These are phyloP conservation scores for Diadumene lineata DNA, from an alignment of 92 coral and sea anemone genomes.

Conservation along the genomic window DNA sequence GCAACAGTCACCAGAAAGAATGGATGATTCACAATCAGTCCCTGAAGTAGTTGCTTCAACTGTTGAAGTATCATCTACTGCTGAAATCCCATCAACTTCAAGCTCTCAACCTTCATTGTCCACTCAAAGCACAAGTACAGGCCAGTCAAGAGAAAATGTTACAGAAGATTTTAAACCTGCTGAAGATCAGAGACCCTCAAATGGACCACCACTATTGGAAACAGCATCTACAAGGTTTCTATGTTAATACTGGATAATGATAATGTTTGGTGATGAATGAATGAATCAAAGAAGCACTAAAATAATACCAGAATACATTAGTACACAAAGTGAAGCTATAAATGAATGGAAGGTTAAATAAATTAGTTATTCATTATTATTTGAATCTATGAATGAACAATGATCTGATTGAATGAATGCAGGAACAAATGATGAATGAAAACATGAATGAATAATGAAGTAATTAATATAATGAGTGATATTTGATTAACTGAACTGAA, in stretches of 20 bases:
- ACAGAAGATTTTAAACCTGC: background rate
- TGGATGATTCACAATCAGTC: conserved; percentile 2
- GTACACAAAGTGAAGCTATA: background rate
- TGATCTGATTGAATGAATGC: no score
- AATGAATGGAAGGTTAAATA: background rate
- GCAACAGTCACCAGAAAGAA: background rate
- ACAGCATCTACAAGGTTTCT: background rate
- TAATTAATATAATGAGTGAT: no score
- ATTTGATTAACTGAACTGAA: no score
- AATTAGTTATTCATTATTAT: background rate
- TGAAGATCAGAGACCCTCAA: background rate
- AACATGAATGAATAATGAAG: no score
- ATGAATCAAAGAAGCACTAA: no score
- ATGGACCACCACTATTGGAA: background rate
- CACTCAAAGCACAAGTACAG: background rate
- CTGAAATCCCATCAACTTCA: background rate
- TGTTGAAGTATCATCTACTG: conserved; percentile 64
- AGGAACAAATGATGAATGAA: no score
- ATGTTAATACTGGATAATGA: background rate
- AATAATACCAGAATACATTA: no score
- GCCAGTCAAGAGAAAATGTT: background rate
- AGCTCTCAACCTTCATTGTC: no score
- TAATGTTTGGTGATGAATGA: no score
- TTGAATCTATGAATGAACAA: no score
- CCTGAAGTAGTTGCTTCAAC: conserved; percentile 66